Evolutionary conservation across 2,888 invertebrate genomes (phyloP).

Genomic region (Empis livida): DNA sequence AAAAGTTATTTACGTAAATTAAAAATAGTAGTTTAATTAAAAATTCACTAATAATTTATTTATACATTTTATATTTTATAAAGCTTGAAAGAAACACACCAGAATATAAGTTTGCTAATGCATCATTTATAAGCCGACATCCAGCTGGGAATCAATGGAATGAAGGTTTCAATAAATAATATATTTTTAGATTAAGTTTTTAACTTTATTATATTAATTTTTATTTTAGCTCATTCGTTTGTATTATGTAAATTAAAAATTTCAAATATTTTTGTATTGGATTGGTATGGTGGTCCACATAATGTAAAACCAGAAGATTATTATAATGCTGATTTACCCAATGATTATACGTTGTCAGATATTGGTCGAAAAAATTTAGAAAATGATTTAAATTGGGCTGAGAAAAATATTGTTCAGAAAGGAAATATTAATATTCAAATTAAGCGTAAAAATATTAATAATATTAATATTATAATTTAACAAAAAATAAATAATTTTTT

Average conservation of each 20-base stretch:
- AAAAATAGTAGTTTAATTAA: not conserved
- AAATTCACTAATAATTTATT: not conserved
- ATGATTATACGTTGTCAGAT: not conserved
- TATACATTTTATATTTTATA: not conserved
- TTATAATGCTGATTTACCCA: slow-evolving; percentile 16
- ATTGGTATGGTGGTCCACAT: slow-evolving; percentile 67
- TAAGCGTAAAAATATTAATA: not conserved
- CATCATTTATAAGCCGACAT: slow-evolving; percentile 26
- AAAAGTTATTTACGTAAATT: slow-evolving; percentile 21
- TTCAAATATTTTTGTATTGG: slow-evolving; percentile 57
- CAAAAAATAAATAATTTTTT: not conserved
- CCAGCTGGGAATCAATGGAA: slow-evolving; percentile 30
- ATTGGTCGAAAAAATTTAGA: too few relatives aligned
- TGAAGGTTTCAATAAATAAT: slow-evolving; percentile 14
- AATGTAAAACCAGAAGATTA: slow-evolving; percentile 21
- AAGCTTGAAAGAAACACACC: slow-evolving; percentile 18
- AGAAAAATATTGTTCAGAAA: too few relatives aligned
- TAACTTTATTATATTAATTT: slow-evolving; percentile 3
- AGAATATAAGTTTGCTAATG: slow-evolving; percentile 19
- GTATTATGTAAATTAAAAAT: slow-evolving; percentile 67
- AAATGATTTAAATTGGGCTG: not conserved
- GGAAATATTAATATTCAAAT: not conserved
- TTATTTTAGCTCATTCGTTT: slow-evolving; percentile 58
- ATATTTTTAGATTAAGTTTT: not conserved
- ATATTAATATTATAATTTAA: not conserved